Evolutionary conservation across 2,113 vertebrate species (phyloP).

Genomic region (Shinisaurus crocodilurus): DNA sequence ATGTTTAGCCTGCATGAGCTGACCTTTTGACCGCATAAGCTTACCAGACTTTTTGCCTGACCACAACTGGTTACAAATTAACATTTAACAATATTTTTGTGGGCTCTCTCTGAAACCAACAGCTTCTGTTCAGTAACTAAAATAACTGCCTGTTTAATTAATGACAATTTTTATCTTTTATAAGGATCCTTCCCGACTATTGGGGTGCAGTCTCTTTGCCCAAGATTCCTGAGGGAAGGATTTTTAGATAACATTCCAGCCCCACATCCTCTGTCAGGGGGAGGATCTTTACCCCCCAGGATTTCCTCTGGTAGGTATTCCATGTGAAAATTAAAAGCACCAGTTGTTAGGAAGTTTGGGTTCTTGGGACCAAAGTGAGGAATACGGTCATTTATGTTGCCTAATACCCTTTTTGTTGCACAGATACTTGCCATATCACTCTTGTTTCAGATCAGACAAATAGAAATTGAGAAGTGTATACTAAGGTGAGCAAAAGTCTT

Average conservation of each 20-base stretch:
- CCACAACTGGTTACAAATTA: neutral
- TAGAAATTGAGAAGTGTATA: neutral
- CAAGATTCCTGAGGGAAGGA: slow-evolving; percentile 82
- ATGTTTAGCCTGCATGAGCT: neutral
- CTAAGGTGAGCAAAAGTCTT: neutral
- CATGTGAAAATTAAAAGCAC: slow-evolving; percentile 32
- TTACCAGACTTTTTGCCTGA: neutral
- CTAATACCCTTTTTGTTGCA: slow-evolving; percentile 31
- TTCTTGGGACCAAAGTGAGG: neutral
- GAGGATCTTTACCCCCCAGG: slow-evolving; percentile 80
- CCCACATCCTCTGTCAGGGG: slow-evolving; percentile 77
- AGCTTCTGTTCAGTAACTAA: slow-evolving; percentile 52
- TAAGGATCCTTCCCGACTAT: slow-evolving; percentile 83
- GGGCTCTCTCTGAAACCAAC: slow-evolving; percentile 51
- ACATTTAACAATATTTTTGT: slow-evolving; percentile 48
- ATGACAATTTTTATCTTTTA: slow-evolving; percentile 77
- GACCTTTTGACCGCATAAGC: neutral
- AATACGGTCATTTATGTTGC: neutral
- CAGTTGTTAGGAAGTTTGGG: neutral
- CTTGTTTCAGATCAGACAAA: neutral
- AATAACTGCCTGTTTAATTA: slow-evolving; percentile 63
- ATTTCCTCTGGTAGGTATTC: slow-evolving; percentile 82
- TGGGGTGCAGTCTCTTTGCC: slow-evolving; percentile 81
- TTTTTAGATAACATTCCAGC: slow-evolving; percentile 82
- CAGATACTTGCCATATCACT: neutral